Base-by-base conservation (phyloP, 2,113 vertebrate species). In the Benitochromis conjunctus region DNA sequence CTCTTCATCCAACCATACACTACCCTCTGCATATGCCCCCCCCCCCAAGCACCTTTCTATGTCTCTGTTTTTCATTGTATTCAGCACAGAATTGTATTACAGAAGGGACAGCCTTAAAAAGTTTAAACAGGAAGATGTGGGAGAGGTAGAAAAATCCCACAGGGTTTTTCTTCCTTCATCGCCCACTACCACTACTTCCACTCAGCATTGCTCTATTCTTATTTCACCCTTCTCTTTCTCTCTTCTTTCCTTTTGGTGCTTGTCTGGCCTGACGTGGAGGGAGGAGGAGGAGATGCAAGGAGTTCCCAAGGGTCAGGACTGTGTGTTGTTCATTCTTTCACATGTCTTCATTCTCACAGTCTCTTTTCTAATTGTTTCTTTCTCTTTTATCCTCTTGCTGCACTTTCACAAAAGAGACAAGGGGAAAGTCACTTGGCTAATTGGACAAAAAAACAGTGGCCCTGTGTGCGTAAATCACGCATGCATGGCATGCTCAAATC, bases 281-380 rank as follows among this genome's bases (percentile, higher is more conserved):
- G 58, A 64, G 58, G 51, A 34, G 48, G 60, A 34, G 48, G 60
- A 74, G 81, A 84, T 86, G 16, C 10, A 3, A 69, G 16, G 83
- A 79, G 86, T 81, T 89, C 91, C 90, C 88, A 62, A 11, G 80
- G 85, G 90, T 93, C 82, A 80, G 80, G n/a, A 82, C 86, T 90
- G 83, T 91, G 78, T 87, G 82, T 79, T 89, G 89, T 88, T 93
- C 78, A 80, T 86, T 90, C 89, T 85, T 86, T 88, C 88, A 62
- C 71, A 85, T 88, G 86, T 54, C 85, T 91, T 85, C 83, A 19
- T 85, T 90, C 81, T 90, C 57, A 77, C 34, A 24, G 14, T 83
- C 56, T 87, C 24, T 81, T 66, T 48, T 56, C 53, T 62, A 26
- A 12, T 82, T 82, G 29, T 80, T 81, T 83, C 81, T 56, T 54